These are phyloP conservation scores for Andrena praecox DNA, from an alignment of 2,888 invertebrate species.

Conservation along the genomic window DNA sequence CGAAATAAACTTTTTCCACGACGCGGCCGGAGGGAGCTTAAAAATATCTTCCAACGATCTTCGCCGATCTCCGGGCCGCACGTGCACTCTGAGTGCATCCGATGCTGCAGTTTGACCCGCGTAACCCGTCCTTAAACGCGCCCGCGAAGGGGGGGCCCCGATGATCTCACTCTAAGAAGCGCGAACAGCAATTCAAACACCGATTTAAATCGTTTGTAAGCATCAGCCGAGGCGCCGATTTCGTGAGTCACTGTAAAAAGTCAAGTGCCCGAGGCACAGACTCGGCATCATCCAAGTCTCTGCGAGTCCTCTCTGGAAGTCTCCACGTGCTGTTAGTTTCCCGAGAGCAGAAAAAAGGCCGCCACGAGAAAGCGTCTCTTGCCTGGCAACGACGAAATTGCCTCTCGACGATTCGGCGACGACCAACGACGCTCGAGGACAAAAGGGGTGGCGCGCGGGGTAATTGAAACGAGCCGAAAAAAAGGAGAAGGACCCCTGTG, in stretches of 20 bases:
- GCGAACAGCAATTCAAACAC: not conserved
- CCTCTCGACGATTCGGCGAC: conserved; percentile 5
- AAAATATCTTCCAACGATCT: conserved; percentile 49
- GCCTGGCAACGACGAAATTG: not conserved
- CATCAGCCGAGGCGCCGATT: conserved; percentile 10
- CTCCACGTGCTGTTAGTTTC: too few relatives aligned
- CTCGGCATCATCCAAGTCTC: too few relatives aligned
- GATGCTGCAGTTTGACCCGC: conserved; percentile 59
- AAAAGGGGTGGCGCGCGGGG: conserved; percentile 41
- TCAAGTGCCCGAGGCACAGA: conserved; percentile 10
- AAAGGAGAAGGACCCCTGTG: conserved; percentile 13
- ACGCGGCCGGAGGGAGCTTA: conserved; percentile 18
- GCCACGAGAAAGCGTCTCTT: too few relatives aligned
- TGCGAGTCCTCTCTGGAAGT: too few relatives aligned
- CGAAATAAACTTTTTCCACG: not conserved
- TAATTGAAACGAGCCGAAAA: conserved; percentile 57
- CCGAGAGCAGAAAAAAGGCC: not conserved
- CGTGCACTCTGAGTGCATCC: conserved; percentile 31
- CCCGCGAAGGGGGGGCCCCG: conserved; percentile 27
- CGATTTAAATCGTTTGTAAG: conserved; percentile 26
- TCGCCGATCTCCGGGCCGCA: conserved; percentile 21
- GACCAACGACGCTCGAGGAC: conserved; percentile 12
- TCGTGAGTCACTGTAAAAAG: conserved; percentile 28
- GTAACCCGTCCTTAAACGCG: conserved; percentile 59
- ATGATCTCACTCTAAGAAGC: conserved; percentile 64